Conservation (phyloP, 2,797 vertebrate species). For the Dicrostonyx torquatus region DNA sequence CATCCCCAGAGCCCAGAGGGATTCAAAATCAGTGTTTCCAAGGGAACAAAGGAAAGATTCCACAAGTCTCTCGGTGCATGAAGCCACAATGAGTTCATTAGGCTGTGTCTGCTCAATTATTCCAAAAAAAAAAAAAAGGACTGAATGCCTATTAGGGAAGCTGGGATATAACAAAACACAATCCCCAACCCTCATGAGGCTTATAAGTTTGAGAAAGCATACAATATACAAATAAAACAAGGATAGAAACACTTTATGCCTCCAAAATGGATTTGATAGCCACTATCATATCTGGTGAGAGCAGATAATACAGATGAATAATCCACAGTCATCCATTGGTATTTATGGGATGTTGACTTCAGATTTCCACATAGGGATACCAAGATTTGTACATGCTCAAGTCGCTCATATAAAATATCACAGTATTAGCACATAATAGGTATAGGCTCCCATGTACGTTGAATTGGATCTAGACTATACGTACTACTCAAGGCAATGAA, state of each 20-base stretch:
- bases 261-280: constrained; percentile 61
- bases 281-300: constrained; percentile 55
- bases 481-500: neutral
- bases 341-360: neutral
- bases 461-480: neutral
- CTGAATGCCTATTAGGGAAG: neutral
- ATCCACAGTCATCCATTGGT: neutral
- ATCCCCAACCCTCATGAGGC: neutral
- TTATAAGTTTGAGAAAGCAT: constrained; percentile 7
- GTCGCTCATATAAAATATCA: neutral
- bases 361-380: neutral
- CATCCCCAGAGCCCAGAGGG: neutral
- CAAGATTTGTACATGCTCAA: neutral
- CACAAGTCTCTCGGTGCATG: neutral
- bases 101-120: neutral
- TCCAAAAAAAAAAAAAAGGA: constrained; percentile 22
- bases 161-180: neutral
- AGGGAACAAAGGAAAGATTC: constrained; percentile 10
- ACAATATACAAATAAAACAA: neutral
- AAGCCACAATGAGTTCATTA: constrained; percentile 14
- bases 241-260: constrained; percentile 68
- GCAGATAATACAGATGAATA: neutral
- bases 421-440: neutral
- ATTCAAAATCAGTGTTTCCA: neutral
- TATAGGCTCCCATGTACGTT: neutral